These are phyloP conservation scores for Drosophila niveifrons DNA, from an alignment of 2,888 invertebrate genomes.

Conservation along the genomic window DNA sequence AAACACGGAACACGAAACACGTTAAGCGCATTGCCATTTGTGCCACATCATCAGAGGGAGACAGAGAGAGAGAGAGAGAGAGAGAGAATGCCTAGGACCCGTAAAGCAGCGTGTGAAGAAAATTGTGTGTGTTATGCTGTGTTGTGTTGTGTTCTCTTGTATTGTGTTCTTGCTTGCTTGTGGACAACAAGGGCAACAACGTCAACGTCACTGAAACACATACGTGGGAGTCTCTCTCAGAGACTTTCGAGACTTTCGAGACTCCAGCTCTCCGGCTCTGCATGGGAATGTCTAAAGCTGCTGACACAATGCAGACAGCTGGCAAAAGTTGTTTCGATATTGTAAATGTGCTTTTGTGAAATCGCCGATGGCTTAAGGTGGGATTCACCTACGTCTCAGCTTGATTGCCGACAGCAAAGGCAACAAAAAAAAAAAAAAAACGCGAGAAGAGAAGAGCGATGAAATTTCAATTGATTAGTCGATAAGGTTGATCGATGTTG, in stretches of 20 bases:
- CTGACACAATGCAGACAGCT: constrained; percentile 69
- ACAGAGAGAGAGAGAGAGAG: too few species aligned
- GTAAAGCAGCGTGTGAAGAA: constrained; percentile 51
- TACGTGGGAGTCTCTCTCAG: background rate
- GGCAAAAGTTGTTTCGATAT: constrained; percentile 73
- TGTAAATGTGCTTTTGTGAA: constrained; percentile 60
- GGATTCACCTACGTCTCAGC: constrained; percentile 40
- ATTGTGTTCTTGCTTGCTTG: too few species aligned
- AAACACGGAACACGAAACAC: constrained; percentile 70
- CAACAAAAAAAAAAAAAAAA: background rate
- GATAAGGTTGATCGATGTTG: constrained; percentile 67
- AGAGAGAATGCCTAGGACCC: constrained; percentile 63
- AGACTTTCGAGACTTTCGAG: background rate
- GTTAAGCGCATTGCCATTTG: constrained; percentile 80
- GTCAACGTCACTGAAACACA: background rate
- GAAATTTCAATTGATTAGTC: constrained; percentile 68
- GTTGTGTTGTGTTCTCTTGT: too few species aligned
- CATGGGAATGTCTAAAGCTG: constrained; percentile 71
- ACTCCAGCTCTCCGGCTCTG: background rate
- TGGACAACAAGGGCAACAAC: constrained; percentile 35
- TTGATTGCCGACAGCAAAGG: constrained; percentile 7
- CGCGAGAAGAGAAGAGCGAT: background rate
- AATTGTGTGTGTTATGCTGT: constrained; percentile 13
- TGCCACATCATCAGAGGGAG: constrained; percentile 74
- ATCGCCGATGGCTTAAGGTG: constrained; percentile 68